Evolutionary conservation across 2,113 vertebrate species (phyloP), one percentile per base, ranked within the genome.

Genomic region (Bos javanicus): DNA sequence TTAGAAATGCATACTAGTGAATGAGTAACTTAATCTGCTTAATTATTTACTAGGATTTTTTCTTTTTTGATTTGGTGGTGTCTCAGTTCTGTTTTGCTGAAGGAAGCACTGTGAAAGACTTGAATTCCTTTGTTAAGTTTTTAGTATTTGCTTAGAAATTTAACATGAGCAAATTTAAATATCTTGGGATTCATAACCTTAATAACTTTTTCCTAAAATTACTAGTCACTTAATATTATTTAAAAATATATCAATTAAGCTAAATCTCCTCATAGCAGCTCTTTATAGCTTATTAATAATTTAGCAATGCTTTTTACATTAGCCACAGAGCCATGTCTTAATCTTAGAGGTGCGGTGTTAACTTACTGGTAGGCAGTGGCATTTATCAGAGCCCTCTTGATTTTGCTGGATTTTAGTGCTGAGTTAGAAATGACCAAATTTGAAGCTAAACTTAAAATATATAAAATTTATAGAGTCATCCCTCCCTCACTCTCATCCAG

Each of bases 1-100:
- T 97, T 93, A 64, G 76, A 84, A 36, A 92, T 39, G 39, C 39
- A 5, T 67, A 8, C 26, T 84, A 26, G 81, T 88, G 76, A 97
- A 95, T 90, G 59, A 95, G 60, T 97, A 95, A 86, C 87, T 84
- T 64, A 62, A 64, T 87, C 62, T 92, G 94, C 48, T 96, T 92
- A 91, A 92, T 91, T 95, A 95, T 97, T 98, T 92, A 93, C 74
- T 33, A 62, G 60, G 28, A n/a, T 5, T 87, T 97, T 97, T 87
- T 90, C n/a, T 13, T 56, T 52, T 52, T 78, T 78, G 43, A 48
- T 95, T 97, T 43, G 43, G 8, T 78, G 54, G 16, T 57, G 76
- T 92, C 83, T 95, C 78, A 80, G 59, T 86, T 92, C 97, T 86
- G 21, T 94, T 95, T 67, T 86, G n/a, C 91, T 91, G 76, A 96